These are phyloP conservation scores for Cricetomys ansorgei DNA, from an alignment of 2,113 vertebrate species.

Conservation along the genomic window DNA sequence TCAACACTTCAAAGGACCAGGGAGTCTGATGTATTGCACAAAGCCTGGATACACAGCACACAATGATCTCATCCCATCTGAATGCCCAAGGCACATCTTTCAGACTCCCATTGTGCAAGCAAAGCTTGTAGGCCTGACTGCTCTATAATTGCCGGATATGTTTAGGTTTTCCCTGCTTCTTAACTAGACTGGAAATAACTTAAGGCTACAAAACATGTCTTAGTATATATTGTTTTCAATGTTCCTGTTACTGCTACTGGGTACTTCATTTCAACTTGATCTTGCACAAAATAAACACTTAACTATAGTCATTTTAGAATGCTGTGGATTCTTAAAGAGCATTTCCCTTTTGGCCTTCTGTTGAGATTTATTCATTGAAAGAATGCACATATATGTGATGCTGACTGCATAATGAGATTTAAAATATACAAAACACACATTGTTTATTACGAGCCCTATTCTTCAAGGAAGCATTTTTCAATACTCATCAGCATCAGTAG, in stretches of 20 bases:
- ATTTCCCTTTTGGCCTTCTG: not conserved
- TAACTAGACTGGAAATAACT: not conserved
- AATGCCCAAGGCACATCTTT: not conserved
- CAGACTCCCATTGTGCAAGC: not conserved
- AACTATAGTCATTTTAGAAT: not conserved
- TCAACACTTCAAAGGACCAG: constrained; percentile 10
- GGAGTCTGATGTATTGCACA: not conserved
- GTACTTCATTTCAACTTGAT: not conserved
- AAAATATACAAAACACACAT: not conserved
- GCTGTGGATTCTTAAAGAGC: not conserved
- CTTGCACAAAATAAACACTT: not conserved
- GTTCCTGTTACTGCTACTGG: not conserved
- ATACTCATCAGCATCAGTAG: not conserved
- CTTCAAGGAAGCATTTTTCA: not conserved
- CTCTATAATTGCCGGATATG: not conserved
- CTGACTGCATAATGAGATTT: not conserved
- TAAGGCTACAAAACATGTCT: not conserved
- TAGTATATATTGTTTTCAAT: not conserved
- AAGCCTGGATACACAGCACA: not conserved
- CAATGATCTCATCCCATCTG: not conserved
- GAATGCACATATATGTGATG: not conserved
- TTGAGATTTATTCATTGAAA: not conserved
- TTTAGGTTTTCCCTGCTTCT: not conserved
- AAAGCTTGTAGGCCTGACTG: not conserved
- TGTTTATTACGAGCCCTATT: not conserved